Base-by-base conservation (phyloP, 1,140 invertebrate genomes). In the Cryptotermes secundus region DNA sequence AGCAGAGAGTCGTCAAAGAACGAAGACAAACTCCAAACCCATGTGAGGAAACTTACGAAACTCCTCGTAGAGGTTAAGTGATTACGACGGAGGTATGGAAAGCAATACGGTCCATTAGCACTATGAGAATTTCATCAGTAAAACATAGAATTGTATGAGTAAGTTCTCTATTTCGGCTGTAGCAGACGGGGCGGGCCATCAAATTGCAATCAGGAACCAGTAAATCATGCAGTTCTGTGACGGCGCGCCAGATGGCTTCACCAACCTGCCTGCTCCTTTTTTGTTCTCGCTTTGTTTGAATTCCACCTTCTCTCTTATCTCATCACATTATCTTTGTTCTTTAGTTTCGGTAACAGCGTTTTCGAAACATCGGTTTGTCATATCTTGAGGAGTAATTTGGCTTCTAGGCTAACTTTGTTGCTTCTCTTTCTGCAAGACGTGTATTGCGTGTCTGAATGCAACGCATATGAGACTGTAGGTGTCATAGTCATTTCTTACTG, bases 141-240 rank as follows among this genome's bases (percentile, higher is more conserved):
- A 72, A 72, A n/a, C 59, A 72, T 72, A 72, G 59, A 72, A 72
- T 31, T 72, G 59, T 16, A 31, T 72, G 59, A 72, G 59, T 72
- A 72, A 72, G 26, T 72, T 72, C 59, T 72, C 26, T 72, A n/a
- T 31, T 72, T 72, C 59, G 3, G 26, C 59, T 72, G 59, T 26
- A 72, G 59, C 59, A 72, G 59, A 16, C 59, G 45, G 45, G 14
- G 16, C n/a, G 59, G n/a, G n/a, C 59, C 59, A 72, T 72, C 59
- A 72, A 72, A 72, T 31, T 72, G 59, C 59, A 72, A 72, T 72
- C 59, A 72, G 59, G 26, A 31, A n/a, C 26, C 59, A 72, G 59
- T 72, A 72, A 72, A 72, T 72, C 59, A 72, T n/a, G 59, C 26
- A 72, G 59, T 72, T 72, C 59, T 31, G 26, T 72, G 59, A 72